Evolutionary conservation across 2,888 invertebrate genomes (phyloP), one percentile per base, ranked within the genome.

Genomic region (Ectemnius cavifrons): DNA sequence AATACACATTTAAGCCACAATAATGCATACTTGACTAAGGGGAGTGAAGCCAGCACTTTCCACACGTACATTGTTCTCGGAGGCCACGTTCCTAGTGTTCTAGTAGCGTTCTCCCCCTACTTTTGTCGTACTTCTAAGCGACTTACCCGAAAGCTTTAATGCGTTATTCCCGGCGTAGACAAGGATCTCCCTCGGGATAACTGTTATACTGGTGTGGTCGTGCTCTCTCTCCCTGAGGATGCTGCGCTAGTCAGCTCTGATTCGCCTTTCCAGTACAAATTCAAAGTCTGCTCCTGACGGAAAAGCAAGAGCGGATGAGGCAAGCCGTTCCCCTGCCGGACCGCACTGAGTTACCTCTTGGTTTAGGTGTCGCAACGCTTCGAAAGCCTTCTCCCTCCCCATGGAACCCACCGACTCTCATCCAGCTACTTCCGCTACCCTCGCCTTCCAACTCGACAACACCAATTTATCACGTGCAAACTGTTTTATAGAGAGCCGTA

Each of bases 251-350:
- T 83, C 81, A 81, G 71, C 77, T 81, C 71, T 77, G 83, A 70
- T 80, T 66, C 80, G 66, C 52, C 66, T 72, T 68, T 72, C 72
- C 62, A 6, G 68, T 62, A 63, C 67, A 63, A 76, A 78, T 81
- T 77, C 83, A 67, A 77, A 74, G 81, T 77, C 81, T 81, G 81
- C 72, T 66, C 56, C 27, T 81, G 81, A 81, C 81, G 81, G 83
- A 80, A 73, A 37, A 37, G 37, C 37, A 37, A 37, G 37, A 37
- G 37, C 76, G 68, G 80, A 83, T 67, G 65, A 59, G 47, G 62
- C 57, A 16, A 23, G 45, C 49, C 67, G 49, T 66, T 63, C 67
- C 56, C 16, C 59, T 37, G 37, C 37, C 37, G 37, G 37, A 37
- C 37, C 37, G 37, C 37, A 11, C 37, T 8, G 37, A 37, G 37